These are phyloP conservation scores for Neoarius graeffei DNA, from an alignment of 2,113 vertebrate genomes.

Conservation along the genomic window DNA sequence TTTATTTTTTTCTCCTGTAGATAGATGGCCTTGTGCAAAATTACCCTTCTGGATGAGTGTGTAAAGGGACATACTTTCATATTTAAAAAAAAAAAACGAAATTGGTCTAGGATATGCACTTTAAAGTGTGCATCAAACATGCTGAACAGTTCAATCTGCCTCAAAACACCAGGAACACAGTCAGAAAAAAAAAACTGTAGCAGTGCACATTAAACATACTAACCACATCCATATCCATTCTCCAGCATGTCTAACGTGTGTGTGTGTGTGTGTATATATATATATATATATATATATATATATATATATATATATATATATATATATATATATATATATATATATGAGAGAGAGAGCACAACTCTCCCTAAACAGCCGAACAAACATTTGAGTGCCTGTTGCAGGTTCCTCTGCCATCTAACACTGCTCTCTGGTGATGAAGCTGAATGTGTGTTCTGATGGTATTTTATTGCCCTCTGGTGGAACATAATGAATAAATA, in stretches of 20 bases:
- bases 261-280: no score
- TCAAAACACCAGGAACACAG: not conserved
- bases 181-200: not conserved
- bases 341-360: no score
- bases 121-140: slow-evolving; percentile 21
- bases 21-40: no score
- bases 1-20: no score
- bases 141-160: slow-evolving; percentile 21
- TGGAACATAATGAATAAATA: slow-evolving; percentile 22
- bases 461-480: slow-evolving; percentile 37
- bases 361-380: no score
- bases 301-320: no score
- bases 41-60: no score
- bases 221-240: not conserved
- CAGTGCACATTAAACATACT: not conserved
- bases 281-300: no score
- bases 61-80: no score
- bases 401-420: not conserved
- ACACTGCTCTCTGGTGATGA: slow-evolving; percentile 15
- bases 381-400: not conserved
- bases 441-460: not conserved
- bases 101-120: no score
- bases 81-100: no score
- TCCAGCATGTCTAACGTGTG: not conserved
- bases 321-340: no score